Percentiles rank a stretch among this genome's conserved stretches.
phyloP scores from a whole-genome alignment of 2,888 invertebrate genomes.

The Coelinius sp. region DNA sequence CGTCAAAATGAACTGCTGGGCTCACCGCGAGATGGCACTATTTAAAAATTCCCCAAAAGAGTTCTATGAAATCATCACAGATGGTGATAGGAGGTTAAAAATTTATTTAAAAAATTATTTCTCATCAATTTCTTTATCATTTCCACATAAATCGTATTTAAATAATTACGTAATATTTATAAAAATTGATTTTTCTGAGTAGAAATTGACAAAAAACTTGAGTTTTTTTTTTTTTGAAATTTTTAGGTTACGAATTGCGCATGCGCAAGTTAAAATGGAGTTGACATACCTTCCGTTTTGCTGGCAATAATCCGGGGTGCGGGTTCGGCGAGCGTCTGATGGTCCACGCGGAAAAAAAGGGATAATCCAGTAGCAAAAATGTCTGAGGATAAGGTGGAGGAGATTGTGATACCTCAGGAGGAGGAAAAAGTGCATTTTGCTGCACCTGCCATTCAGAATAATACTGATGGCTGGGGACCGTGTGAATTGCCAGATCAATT shows the following conservation, averaged over 20 bases:
- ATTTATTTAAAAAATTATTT: too few relatives aligned
- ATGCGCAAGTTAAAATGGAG: constrained; percentile 40
- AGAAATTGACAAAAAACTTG: too few relatives aligned
- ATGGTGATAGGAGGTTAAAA: too few relatives aligned
- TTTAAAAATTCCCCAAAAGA: background rate
- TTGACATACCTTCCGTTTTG: constrained; percentile 43
- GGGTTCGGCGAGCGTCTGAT: constrained; percentile 42
- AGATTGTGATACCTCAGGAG: constrained; percentile 44
- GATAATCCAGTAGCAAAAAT: constrained; percentile 33
- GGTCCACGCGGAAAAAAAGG: constrained; percentile 28
- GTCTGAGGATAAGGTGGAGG: constrained; percentile 50
- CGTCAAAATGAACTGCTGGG: background rate
- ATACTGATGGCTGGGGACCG: constrained; percentile 97
- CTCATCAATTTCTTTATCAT: too few relatives aligned
- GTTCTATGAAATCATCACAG: too few relatives aligned
- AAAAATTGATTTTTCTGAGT: too few relatives aligned
- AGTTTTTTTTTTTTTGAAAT: too few relatives aligned
- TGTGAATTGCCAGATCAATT: constrained; percentile 94
- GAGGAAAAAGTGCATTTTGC: constrained; percentile 78
- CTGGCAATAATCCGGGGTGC: constrained; percentile 9
- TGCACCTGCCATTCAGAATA: constrained; percentile 85
- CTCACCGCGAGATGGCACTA: background rate
- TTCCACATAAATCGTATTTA: too few relatives aligned
- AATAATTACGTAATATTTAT: too few relatives aligned
- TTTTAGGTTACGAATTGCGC: background rate